These are phyloP conservation scores for Sylvia atricapilla DNA, from an alignment of 2,113 vertebrate species.

Conservation along the genomic window DNA sequence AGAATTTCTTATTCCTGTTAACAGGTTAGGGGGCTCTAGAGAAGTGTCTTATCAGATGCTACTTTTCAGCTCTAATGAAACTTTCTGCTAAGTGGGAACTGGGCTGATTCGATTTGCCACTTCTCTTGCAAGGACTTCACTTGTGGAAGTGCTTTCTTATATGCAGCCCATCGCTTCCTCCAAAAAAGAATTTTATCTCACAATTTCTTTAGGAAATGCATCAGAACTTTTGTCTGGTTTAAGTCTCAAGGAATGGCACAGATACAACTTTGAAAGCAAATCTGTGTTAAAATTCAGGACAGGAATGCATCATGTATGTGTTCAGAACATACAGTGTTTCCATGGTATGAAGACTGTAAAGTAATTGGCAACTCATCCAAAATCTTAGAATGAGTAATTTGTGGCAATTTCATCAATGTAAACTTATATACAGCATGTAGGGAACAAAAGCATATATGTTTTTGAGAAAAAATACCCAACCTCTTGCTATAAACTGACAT, in stretches of 20 bases:
- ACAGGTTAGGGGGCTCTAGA: neutral
- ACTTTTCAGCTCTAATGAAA: neutral
- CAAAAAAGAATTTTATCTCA: neutral
- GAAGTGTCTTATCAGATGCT: neutral
- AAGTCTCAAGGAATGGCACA: neutral
- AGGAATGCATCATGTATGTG: neutral
- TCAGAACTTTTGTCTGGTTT: neutral
- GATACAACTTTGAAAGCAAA: neutral
- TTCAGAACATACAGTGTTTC: neutral
- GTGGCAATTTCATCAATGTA: neutral
- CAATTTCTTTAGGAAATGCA: neutral
- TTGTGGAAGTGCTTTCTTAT: neutral
- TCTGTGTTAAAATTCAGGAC: neutral
- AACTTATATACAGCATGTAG: neutral
- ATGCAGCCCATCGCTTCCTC: fast-evolving
- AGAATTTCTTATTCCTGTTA: neutral
- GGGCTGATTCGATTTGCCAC: neutral
- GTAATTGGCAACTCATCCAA: neutral
- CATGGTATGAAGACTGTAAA: neutral
- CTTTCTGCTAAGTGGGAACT: neutral
- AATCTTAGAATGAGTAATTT: neutral
- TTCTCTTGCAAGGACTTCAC: neutral
- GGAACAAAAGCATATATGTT: neutral
- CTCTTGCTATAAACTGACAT: neutral
- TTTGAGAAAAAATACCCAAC: neutral